These are phyloP conservation scores for Gadus macrocephalus DNA, from an alignment of 2,113 vertebrate genomes.

Conservation along the genomic window DNA sequence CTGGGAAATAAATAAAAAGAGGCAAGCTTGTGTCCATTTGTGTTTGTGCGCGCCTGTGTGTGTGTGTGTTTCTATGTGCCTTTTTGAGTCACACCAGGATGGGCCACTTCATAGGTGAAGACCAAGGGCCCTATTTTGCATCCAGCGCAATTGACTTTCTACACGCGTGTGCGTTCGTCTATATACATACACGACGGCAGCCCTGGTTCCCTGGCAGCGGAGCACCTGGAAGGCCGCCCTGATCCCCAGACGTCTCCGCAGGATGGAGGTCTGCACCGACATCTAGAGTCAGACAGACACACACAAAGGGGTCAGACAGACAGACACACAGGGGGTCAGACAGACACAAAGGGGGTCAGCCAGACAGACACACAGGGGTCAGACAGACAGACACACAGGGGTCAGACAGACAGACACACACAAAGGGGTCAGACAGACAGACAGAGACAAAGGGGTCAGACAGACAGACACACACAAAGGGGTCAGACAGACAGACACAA, in stretches of 20 bases:
- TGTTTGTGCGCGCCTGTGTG: neutral
- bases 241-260: conserved; percentile 85
- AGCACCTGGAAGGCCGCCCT: conserved; percentile 90
- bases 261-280: conserved; percentile 87
- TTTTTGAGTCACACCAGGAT: no score
- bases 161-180: neutral
- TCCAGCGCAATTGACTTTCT: neutral
- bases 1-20: neutral
- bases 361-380: neutral
- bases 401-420: neutral
- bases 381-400: neutral
- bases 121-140: neutral
- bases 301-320: neutral
- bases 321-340: neutral
- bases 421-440: neutral
- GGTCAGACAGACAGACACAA: neutral
- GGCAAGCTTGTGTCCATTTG: neutral
- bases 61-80: neutral
- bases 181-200: conserved; percentile 27
- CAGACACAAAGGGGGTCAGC: neutral
- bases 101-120: no score
- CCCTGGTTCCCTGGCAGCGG: conserved; percentile 44
- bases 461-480: neutral
- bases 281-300: conserved; percentile 67
- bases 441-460: neutral